phyloP scores from a whole-genome alignment of 1,140 invertebrate species.

The Drosophila ogumai region DNA sequence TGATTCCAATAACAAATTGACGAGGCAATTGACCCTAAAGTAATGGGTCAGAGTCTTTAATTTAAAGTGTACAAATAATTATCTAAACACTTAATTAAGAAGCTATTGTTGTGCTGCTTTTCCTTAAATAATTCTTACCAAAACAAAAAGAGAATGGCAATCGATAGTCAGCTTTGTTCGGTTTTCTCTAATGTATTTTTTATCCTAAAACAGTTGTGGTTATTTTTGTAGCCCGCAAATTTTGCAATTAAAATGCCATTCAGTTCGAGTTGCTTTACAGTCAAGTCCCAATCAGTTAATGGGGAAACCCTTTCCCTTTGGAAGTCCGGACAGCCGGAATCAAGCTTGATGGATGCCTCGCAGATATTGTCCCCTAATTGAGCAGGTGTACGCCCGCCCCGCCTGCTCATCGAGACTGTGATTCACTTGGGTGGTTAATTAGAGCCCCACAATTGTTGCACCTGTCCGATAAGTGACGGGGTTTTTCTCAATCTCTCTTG shows the following conservation, averaged over 20 bases:
- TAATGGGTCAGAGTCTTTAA: too few relatives aligned
- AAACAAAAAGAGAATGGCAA: too few relatives aligned
- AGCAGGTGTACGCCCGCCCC: slow-evolving; percentile 1
- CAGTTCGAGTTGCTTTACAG: slow-evolving; percentile 15
- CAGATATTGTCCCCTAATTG: slow-evolving; percentile 37
- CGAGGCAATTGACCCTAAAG: too few relatives aligned
- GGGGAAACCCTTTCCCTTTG: slow-evolving; percentile 30
- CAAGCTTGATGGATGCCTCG: slow-evolving; percentile 15
- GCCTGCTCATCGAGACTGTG: slow-evolving; percentile 17
- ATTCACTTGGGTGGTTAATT: slow-evolving; percentile 33
- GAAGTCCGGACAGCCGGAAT: slow-evolving; percentile 7
- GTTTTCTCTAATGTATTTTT: background rate
- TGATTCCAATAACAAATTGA: too few relatives aligned
- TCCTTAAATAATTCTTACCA: slow-evolving; percentile 5
- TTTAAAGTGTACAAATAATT: too few relatives aligned
- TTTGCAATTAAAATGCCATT: slow-evolving; percentile 76
- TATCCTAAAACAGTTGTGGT: slow-evolving; percentile 8
- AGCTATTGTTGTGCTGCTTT: background rate
- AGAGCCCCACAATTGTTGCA: slow-evolving; percentile 26
- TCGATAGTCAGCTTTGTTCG: too few relatives aligned
- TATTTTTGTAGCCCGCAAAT: slow-evolving; percentile 49
- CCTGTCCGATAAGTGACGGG: slow-evolving; percentile 28
- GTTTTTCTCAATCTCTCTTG: slow-evolving; percentile 1
- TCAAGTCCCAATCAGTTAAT: slow-evolving; percentile 44
- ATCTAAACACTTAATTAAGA: background rate